Evolutionary conservation across 64 coral and sea anemone species (phyloP).

Genomic region (Cladopsammia gracilis): DNA sequence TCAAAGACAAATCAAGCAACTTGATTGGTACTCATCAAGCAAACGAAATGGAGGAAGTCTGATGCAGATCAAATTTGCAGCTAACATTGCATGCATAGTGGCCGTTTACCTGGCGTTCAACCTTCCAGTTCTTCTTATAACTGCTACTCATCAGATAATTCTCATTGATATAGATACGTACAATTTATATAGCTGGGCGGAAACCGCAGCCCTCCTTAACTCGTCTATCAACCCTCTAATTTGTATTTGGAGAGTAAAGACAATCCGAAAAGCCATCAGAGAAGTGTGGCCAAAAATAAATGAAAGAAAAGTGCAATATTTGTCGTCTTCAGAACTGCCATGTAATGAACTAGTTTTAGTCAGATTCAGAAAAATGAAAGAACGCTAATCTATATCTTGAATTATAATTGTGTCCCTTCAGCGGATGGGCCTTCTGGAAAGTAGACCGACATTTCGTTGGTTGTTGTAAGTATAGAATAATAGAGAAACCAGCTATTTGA

Average conservation of each 20-base stretch:
- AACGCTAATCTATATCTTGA: neutral
- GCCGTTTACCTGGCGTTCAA: constrained; percentile 78
- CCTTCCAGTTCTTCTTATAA: neutral
- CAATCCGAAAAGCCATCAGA: constrained; percentile 28
- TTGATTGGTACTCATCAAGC: neutral
- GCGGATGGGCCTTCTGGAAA: no score
- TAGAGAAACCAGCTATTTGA: no score
- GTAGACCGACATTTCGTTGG: no score
- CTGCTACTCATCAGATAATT: neutral
- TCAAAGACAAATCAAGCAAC: constrained; percentile 63
- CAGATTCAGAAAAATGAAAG: neutral
- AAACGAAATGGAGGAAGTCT: neutral
- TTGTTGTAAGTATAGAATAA: no score
- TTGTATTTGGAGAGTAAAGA: constrained; percentile 67
- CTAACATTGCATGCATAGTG: constrained; percentile 80
- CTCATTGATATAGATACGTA: neutral
- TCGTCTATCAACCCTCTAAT: constrained; percentile 64
- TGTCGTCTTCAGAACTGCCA: neutral
- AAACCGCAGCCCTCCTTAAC: constrained; percentile 60
- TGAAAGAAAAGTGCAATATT: neutral
- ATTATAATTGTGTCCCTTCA: no score
- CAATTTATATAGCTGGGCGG: constrained; percentile 31
- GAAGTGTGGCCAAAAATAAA: neutral
- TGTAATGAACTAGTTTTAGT: no score
- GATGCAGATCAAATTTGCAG: constrained; percentile 62